Base-by-base conservation (phyloP, 1,140 invertebrate species). In the Aphelinus certus region DNA sequence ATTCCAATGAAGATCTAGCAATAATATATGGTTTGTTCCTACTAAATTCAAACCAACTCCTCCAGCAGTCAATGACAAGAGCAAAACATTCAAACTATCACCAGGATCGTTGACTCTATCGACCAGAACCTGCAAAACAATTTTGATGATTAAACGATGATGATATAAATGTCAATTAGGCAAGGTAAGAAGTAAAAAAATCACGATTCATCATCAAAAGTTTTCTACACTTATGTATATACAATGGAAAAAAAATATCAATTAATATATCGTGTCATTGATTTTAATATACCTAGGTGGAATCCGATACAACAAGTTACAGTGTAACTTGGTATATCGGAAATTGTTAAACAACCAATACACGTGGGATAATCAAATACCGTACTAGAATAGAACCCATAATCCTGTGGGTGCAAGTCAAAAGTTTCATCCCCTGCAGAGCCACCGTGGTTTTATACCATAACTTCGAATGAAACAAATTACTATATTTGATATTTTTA, bases 1-100 rank as follows among this genome's bases (percentile, higher is more conserved):
- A 89, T 98, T 98, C 96, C 96, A 98, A 85, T 98, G 96, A 53
- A 96, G 88, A 88, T 98, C 97, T 2, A 97, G 79, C 3, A 98
- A 81, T 53, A 98, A 91, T 9, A 98, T 87, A 87, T 98, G 94
- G 89, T 96, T 97, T 0, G 92, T 96, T 45, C 95, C 96, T 69
- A 94, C 90, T 61, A 98, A 87, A 89, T 98, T 98, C 1, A 98
- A 87, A 1, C 96, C 96, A 62, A 96, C 95, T 55, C 96, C 96
- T 67, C 96, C 96, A 74, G 96, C 95, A 65, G 91, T 92, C 62
- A 98, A 87, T 0, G 96, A 97, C 0, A 98, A 86, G 43, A 97
- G 85, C 80, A 97, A 89, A 43, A 95, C 87, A 88, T 92, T 79
- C 10, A 80, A 70, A 51, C 76, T 42, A 58, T 84, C 83, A 1